Evolutionary conservation across 2,888 invertebrate genomes (phyloP), one percentile per base, ranked within the genome.

Genomic region (Thymelicus lineola): DNA sequence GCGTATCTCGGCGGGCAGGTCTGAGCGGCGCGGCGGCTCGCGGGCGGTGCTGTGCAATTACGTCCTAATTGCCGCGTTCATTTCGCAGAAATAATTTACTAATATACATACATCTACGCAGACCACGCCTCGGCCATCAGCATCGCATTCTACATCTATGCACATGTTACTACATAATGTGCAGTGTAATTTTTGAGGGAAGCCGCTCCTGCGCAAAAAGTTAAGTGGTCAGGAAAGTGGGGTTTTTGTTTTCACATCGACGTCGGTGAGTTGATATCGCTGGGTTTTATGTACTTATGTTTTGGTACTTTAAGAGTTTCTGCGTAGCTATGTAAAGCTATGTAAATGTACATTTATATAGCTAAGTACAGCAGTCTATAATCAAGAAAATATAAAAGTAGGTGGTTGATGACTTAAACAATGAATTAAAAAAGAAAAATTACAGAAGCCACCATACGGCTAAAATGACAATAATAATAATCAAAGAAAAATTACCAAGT

Each of bases 11-110:
- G 73, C 71, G 71, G 55, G 60, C 45, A 70, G 64, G 70, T 71
- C 73, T 74, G 79, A 0, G 75, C 82, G 71, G 58, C 58, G 63
- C 59, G 59, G 42, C 71, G 63, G 67, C 68, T 72, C 74, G 79
- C 76, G 79, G 80, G 80, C 79, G 77, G 73, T 74, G 70, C 76
- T 71, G 55, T 72, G 78, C 82, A 82, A 84, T 85, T 84, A 84
- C 76, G 55, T 71, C 62, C 77, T 85, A 85, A 86, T 86, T 84
- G 83, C 84, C 73, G 79, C 80, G 76, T 79, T 80, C 77, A 79
- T 81, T 83, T 81, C 79, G 77, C 80, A 80, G 79, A 80, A 82
- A 82, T 80, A 82, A 83, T 83, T 82, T 76, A 82, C 80, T 82
- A 82, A 82, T 81, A 78, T 68, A 80, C 79, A 78, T 68, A 80